Conservation (phyloP, 2,888 invertebrate genomes). For the Flexamia atlantica region DNA sequence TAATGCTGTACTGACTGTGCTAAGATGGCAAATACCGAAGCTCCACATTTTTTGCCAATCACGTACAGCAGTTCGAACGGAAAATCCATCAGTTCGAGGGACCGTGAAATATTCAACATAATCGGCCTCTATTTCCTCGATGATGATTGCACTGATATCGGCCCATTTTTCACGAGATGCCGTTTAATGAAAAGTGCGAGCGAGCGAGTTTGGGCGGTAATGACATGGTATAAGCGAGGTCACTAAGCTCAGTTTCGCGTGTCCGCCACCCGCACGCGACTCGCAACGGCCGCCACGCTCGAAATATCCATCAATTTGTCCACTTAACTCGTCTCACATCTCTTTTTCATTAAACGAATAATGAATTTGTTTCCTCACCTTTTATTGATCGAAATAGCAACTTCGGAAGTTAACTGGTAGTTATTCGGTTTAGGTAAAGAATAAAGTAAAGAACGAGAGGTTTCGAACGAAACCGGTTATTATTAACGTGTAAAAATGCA, state of each 20-base stretch:
- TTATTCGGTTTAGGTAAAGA: too few relatives aligned
- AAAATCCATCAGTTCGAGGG: not conserved
- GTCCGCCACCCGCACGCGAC: constrained; percentile 17
- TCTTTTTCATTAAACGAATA: not conserved
- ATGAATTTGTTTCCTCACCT: not conserved
- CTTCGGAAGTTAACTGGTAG: too few relatives aligned
- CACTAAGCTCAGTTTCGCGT: constrained; percentile 41
- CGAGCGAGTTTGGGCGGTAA: constrained; percentile 12
- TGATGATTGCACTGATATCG: constrained; percentile 38
- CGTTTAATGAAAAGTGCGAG: constrained; percentile 40
- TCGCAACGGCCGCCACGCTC: not conserved
- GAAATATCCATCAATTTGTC: constrained; percentile 37
- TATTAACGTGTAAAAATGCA: too few relatives aligned
- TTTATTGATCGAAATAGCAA: too few relatives aligned
- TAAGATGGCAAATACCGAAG: too few relatives aligned
- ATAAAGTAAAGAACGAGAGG: too few relatives aligned
- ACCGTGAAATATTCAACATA: not conserved
- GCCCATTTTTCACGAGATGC: constrained; percentile 22
- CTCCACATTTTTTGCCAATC: too few relatives aligned
- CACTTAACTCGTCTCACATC: not conserved
- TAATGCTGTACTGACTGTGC: too few relatives aligned
- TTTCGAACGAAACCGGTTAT: too few relatives aligned
- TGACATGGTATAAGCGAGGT: constrained; percentile 19
- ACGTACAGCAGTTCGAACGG: too few relatives aligned
- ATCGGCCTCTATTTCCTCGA: constrained; percentile 3